phyloP scores from a whole-genome alignment of 2,888 invertebrate genomes.

The Cephus spinipes region DNA sequence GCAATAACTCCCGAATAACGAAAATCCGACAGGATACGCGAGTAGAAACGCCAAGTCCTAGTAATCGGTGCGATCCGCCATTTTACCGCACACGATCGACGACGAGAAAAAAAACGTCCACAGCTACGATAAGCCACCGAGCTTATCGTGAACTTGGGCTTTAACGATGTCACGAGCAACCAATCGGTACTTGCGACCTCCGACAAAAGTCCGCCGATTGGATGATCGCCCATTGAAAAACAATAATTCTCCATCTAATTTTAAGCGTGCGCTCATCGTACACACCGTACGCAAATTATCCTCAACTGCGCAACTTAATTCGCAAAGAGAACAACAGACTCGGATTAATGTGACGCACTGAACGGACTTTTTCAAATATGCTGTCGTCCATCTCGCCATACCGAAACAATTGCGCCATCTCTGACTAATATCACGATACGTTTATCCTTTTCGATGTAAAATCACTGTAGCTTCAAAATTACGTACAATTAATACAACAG shows the following conservation, averaged over 20 bases:
- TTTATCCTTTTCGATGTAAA: not conserved
- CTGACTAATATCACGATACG: not conserved
- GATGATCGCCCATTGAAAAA: slow-evolving; percentile 29
- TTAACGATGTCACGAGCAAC: slow-evolving; percentile 20
- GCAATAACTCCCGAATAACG: not conserved
- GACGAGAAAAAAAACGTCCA: slow-evolving; percentile 15
- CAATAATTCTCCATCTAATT: slow-evolving; percentile 32
- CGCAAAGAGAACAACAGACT: slow-evolving; percentile 3
- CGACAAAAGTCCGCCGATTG: slow-evolving; percentile 13
- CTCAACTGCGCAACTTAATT: slow-evolving; percentile 11
- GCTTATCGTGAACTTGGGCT: slow-evolving; percentile 30
- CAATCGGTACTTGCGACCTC: slow-evolving; percentile 29
- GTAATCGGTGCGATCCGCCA: slow-evolving; percentile 23
- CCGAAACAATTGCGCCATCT: not conserved
- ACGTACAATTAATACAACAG: not conserved
- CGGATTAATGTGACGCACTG: not conserved
- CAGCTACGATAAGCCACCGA: slow-evolving; percentile 19
- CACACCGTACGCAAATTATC: slow-evolving; percentile 3
- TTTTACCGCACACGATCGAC: slow-evolving; percentile 34
- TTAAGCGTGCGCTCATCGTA: slow-evolving; percentile 38
- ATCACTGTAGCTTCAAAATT: not conserved
- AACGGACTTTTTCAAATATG: not conserved
- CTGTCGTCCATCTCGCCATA: not conserved
- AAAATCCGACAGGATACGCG: not conserved
- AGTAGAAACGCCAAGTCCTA: not conserved